These are phyloP conservation scores for Spinus olivaceus DNA, from an alignment of 2,797 vertebrate genomes.

Conservation along the genomic window DNA sequence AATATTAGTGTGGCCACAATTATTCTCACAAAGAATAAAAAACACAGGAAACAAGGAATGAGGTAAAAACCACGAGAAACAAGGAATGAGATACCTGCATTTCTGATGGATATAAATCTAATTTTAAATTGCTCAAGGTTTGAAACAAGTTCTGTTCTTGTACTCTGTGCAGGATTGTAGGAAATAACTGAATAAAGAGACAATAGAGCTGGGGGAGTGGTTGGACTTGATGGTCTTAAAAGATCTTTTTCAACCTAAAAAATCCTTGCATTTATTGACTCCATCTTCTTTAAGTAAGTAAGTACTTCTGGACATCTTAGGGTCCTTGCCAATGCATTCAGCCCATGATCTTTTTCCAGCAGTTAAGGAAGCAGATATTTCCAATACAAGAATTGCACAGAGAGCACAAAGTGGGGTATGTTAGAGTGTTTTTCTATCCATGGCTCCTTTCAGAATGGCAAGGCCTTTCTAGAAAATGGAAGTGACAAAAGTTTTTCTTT, in stretches of 20 bases:
- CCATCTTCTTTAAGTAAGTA: background rate
- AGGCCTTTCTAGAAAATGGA: background rate
- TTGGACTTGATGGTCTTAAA: background rate
- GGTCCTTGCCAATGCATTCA: background rate
- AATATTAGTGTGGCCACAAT: background rate
- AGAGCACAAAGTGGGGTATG: rapidly evolving
- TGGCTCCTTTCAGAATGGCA: background rate
- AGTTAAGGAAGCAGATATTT: background rate
- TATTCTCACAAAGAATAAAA: background rate
- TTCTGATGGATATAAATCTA: background rate
- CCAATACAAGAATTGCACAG: background rate
- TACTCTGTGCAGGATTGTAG: background rate
- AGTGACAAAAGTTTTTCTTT: background rate
- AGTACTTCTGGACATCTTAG: background rate
- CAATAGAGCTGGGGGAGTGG: background rate
- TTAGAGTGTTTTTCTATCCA: background rate
- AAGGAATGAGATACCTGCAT: background rate
- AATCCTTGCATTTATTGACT: background rate
- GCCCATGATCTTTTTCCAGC: background rate
- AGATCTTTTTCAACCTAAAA: background rate
- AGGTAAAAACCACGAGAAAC: background rate
- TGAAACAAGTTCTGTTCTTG: background rate
- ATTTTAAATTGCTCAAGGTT: background rate
- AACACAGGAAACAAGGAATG: background rate
- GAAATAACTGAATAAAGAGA: background rate